A percentile compares a stretch with the other conserved stretches of the same genome.
These are phyloP conservation scores for Rhagophthalmus giganteus DNA, from an alignment of 2,888 invertebrate genomes.

Conservation along the genomic window DNA sequence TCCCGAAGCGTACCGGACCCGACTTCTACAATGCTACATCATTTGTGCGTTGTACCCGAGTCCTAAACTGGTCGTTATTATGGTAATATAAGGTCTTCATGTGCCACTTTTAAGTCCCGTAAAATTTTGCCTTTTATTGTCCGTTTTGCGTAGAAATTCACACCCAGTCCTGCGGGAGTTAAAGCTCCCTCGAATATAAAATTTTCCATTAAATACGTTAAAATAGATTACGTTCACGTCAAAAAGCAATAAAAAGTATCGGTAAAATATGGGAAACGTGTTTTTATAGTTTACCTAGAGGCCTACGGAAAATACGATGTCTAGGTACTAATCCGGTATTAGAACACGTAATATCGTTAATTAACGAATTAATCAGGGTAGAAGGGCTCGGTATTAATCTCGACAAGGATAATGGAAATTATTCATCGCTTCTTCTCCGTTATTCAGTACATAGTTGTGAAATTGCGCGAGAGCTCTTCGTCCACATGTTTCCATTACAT, in stretches of 20 bases:
- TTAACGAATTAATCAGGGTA: slow-evolving; percentile 1
- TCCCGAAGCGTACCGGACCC: no score
- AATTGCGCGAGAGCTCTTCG: neutral
- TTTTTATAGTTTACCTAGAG: neutral
- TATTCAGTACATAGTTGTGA: neutral
- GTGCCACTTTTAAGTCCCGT: slow-evolving; percentile 19
- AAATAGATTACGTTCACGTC: slow-evolving; percentile 3
- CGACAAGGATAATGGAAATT: slow-evolving; percentile 4
- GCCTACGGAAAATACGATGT: no score
- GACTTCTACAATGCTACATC: neutral
- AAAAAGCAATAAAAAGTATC: slow-evolving; percentile 2
- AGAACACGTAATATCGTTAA: slow-evolving; percentile 3
- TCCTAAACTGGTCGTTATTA: slow-evolving; percentile 10
- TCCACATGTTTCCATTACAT: neutral
- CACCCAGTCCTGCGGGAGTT: slow-evolving; percentile 12
- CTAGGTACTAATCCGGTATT: no score
- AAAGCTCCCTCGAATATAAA: slow-evolving; percentile 12
- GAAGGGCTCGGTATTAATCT: slow-evolving; percentile 1
- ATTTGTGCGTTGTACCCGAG: neutral
- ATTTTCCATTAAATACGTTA: slow-evolving; percentile 13
- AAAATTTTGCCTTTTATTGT: slow-evolving; percentile 21
- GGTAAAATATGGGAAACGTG: neutral
- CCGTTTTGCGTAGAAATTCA: slow-evolving; percentile 12
- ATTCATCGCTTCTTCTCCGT: neutral
- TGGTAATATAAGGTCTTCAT: slow-evolving; percentile 16